Evolutionary conservation across 2,113 vertebrate species (phyloP).

Genomic region (Prietella phreatophila): DNA sequence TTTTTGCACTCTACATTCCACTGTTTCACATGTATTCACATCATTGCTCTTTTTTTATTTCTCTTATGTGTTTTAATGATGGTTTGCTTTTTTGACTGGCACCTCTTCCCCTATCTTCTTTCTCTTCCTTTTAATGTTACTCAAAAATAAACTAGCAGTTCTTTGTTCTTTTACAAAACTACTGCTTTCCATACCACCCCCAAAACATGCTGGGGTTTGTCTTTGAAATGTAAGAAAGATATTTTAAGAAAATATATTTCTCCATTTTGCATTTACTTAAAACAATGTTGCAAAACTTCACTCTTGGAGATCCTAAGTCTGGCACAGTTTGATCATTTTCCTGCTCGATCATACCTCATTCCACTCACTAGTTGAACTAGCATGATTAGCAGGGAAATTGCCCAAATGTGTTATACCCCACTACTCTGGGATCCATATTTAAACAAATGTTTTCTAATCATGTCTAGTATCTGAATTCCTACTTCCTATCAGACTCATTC

Average conservation of each 20-base stretch:
- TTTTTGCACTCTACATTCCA: conserved; percentile 14
- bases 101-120: neutral
- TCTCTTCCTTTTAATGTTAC: conserved; percentile 4
- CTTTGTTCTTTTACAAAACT: neutral
- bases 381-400: neutral
- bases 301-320: neutral
- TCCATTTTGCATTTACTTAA: neutral
- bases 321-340: conserved; percentile 1
- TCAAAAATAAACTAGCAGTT: neutral
- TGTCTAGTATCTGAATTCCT: neutral
- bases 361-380: neutral
- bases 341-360: neutral
- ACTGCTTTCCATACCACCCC: neutral
- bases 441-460: neutral
- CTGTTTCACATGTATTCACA: neutral
- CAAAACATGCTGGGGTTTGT: neutral
- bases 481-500: neutral
- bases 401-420: neutral
- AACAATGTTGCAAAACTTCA: neutral
- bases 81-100: neutral
- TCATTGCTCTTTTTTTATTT: neutral
- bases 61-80: neutral
- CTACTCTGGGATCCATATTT: neutral
- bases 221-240: neutral
- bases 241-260: neutral